Percentiles rank a stretch among this genome's conserved stretches.
Conservation (phyloP, 2,113 vertebrate genomes). For the Falcunculus frontatus region DNA sequence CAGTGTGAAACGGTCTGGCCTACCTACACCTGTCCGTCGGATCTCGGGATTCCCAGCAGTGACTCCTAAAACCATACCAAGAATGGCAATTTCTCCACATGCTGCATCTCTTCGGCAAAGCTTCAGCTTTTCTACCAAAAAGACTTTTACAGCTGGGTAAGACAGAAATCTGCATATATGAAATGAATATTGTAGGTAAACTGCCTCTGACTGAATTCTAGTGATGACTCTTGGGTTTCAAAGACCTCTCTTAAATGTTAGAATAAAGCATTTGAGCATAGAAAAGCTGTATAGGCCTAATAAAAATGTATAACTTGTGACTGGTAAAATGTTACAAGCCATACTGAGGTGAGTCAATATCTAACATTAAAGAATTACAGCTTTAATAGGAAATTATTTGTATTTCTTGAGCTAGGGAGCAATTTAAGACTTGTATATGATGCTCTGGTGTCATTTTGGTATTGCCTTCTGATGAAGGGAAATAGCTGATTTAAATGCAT, state of each 20-base stretch:
- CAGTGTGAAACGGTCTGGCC: constrained; percentile 65
- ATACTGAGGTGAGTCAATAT: not conserved
- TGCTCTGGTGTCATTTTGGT: not conserved
- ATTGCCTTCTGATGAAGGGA: not conserved
- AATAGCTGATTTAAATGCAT: not conserved
- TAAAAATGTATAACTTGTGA: not conserved
- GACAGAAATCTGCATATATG: not conserved
- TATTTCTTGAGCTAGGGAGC: not conserved
- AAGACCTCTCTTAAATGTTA: not conserved
- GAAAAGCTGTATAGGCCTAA: not conserved
- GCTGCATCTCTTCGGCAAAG: not conserved
- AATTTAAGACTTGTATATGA: not conserved
- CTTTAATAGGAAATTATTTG: not conserved
- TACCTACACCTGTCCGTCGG: constrained; percentile 79
- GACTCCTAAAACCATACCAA: constrained; percentile 61
- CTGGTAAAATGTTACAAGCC: not conserved
- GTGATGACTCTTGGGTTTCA: not conserved
- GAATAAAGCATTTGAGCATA: not conserved
- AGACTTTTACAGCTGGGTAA: constrained; percentile 68
- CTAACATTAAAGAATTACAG: not conserved
- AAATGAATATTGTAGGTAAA: not conserved
- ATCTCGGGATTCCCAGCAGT: constrained; percentile 64
- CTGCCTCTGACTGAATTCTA: not conserved
- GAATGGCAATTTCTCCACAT: not conserved
- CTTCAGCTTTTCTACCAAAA: constrained; percentile 24